phyloP scores from a whole-genome alignment of 2,888 invertebrate species.

The Troides aeacus region DNA sequence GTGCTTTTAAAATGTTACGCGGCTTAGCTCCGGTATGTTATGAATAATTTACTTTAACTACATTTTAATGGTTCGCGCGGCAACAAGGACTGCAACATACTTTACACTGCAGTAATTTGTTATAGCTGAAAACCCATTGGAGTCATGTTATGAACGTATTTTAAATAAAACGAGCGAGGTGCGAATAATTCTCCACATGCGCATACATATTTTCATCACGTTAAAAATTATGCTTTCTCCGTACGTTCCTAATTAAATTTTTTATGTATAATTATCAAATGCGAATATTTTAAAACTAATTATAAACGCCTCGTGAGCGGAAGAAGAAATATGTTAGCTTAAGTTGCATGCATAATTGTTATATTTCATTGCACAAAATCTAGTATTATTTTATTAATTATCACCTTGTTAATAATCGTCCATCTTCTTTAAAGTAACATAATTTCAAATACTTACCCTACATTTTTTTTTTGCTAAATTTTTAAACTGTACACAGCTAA shows the following conservation, averaged over 20 bases:
- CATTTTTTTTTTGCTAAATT: no score
- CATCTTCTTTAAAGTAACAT: no score
- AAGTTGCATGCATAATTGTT: no score
- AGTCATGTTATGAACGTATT: constrained; percentile 17
- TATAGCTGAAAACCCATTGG: constrained; percentile 17
- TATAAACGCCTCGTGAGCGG: no score
- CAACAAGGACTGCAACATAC: constrained; percentile 21
- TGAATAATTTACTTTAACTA: constrained; percentile 28
- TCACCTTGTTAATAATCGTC: no score
- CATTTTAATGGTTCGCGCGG: constrained; percentile 28
- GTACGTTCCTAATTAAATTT: not conserved
- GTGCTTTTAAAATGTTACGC: constrained; percentile 24
- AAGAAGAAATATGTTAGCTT: no score
- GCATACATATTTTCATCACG: constrained; percentile 6
- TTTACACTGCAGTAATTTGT: constrained; percentile 23
- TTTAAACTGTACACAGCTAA: no score
- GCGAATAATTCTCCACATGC: constrained; percentile 6
- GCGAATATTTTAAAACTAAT: not conserved
- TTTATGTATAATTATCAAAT: not conserved
- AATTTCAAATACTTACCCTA: no score
- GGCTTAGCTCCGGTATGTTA: constrained; percentile 22
- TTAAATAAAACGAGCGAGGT: constrained; percentile 18
- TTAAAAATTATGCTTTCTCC: not conserved
- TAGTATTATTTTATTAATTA: no score
- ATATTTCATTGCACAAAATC: no score